Evolutionary conservation across 2,888 invertebrate genomes (phyloP), one percentile per base, ranked within the genome.

Genomic region (Ormyrus labotus): DNA sequence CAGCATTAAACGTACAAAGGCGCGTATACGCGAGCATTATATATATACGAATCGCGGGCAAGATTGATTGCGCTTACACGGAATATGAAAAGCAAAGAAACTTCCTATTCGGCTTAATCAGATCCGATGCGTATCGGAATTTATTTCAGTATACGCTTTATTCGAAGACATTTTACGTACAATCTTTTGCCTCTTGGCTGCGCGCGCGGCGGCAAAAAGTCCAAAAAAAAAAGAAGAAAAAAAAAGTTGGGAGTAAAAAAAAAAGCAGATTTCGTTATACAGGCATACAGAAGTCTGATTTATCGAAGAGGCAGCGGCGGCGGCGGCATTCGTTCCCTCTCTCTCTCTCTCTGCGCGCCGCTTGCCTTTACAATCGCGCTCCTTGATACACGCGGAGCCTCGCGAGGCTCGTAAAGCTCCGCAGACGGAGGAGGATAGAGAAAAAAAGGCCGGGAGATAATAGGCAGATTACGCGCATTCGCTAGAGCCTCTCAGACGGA

Each of bases 381-480:
- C 70, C 63, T 63, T 79, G 75, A 81, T 69, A 72, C 77, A 80
- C 78, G 61, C 77, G 45, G 48, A 45, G 58, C 5, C 61, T 76
- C 53, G n/a, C 68, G 48, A 76, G 76, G 58, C 68, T 75, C 71
- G 61, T 58, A 65, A 71, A 78, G 64, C 50, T 68, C 11, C 50
- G 51, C 53, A 55, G 53, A 61, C 53, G 34, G n/a, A 19, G 19
- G 48, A 68, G 69, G 69, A 67, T 55, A 47, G 34, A 61, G 48
- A 79, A 61, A 70, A 10, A 53, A 58, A 13, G 19, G 19, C 9
- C n/a, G 63, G 55, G 51, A 80, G 81, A 78, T 79, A 81, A 80
- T 80, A 80, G 80, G 75, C 70, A 70, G 80, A 75, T 80, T 80
- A 75, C 75, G n/a, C 9, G 19, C n/a, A 50, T 55, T 47, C 65